Evolutionary conservation across 2,113 vertebrate species (phyloP).

Genomic region (Sterna hirundo): DNA sequence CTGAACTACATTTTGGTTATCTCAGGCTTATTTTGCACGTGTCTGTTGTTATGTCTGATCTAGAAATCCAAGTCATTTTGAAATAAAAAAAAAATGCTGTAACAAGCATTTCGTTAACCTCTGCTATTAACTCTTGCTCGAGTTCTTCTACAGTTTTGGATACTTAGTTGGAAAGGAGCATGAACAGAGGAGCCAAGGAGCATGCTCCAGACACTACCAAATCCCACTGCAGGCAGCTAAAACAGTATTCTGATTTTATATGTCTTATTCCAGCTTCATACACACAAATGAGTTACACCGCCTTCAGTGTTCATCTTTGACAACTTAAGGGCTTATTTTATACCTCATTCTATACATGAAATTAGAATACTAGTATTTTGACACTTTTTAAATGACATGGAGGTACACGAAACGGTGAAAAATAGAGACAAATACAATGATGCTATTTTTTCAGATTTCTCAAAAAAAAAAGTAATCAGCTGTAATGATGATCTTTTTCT

Average conservation of each 20-base stretch:
- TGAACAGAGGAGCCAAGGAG: background rate
- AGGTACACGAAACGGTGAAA: background rate
- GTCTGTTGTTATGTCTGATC: background rate
- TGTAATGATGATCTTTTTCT: background rate
- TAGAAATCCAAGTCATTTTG: background rate
- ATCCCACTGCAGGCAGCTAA: background rate
- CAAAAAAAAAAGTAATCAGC: background rate
- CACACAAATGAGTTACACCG: background rate
- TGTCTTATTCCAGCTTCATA: background rate
- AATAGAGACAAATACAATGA: background rate
- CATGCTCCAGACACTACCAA: background rate
- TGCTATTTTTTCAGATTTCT: background rate
- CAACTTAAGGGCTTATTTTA: background rate
- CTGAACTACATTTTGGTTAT: background rate
- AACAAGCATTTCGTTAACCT: background rate
- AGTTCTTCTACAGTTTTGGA: background rate
- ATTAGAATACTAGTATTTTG: background rate
- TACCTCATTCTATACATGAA: background rate
- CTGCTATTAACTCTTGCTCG: background rate
- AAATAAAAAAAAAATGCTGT: background rate
- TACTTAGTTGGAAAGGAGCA: background rate
- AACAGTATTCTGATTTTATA: background rate
- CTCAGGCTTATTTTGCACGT: background rate
- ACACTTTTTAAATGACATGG: background rate
- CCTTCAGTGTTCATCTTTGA: background rate